phyloP scores from a whole-genome alignment of 2,888 invertebrate genomes.

The Ormyrus labotus region DNA sequence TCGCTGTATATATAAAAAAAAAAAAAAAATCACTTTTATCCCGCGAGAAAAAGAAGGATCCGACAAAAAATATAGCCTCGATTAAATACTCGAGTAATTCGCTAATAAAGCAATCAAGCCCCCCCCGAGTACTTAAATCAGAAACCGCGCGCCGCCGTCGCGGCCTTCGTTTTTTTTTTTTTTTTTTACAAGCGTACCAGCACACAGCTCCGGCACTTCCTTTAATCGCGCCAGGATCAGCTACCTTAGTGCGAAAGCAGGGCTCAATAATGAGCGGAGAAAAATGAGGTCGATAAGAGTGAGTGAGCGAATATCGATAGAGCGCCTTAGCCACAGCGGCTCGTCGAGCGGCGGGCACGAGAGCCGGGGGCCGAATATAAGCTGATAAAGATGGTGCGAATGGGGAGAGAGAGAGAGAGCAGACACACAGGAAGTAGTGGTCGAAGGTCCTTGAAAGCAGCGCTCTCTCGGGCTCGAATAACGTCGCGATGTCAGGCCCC shows the following conservation, averaged over 20 bases:
- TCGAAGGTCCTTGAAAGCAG: conserved; percentile 32
- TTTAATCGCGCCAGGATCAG: not conserved
- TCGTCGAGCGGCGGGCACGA: not conserved
- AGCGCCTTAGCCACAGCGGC: not conserved
- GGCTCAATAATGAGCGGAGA: conserved; percentile 33
- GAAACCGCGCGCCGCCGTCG: not conserved
- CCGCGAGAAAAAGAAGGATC: not conserved
- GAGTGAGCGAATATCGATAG: conserved; percentile 39
- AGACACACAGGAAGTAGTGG: not conserved
- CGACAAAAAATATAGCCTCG: not conserved
- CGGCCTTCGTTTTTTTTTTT: not conserved
- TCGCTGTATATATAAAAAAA: too few species aligned
- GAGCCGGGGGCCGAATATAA: not conserved
- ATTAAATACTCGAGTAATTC: too few species aligned
- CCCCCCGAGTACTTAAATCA: conserved; percentile 9
- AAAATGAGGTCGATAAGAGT: conserved; percentile 39
- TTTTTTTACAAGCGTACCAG: not conserved
- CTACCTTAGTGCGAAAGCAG: not conserved
- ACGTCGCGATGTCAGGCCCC: conserved; percentile 62
- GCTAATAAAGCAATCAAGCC: not conserved
- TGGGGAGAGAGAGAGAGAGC: conserved; percentile 6
- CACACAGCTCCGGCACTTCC: not conserved
- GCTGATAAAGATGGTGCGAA: conserved; percentile 13
- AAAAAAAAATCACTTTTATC: too few species aligned
- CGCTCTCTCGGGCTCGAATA: conserved; percentile 60